A percentile compares a stretch with the other conserved stretches of the same genome.
These are phyloP conservation scores for Sebastes dallii DNA, from an alignment of 2,797 vertebrate species.

Conservation along the genomic window DNA sequence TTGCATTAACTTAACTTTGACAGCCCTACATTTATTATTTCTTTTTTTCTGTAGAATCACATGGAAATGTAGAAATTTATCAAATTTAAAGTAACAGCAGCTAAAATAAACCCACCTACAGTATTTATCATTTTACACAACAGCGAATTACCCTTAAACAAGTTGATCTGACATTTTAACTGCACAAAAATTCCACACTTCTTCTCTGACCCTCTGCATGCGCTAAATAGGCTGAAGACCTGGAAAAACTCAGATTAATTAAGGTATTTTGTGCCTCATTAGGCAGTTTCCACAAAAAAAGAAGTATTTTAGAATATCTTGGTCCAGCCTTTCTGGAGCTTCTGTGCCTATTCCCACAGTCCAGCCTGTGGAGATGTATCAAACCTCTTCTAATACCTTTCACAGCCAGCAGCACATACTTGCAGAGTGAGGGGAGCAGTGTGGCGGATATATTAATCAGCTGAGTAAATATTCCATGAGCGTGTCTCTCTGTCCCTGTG, in stretches of 20 bases:
- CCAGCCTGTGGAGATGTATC: conserved; percentile 74
- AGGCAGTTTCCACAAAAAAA: conserved; percentile 33
- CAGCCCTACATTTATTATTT: not conserved
- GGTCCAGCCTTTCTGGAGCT: conserved; percentile 42
- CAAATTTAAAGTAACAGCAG: not conserved
- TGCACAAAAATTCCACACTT: not conserved
- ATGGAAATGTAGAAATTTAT: not conserved
- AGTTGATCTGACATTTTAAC: not conserved
- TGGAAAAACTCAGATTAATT: conserved; percentile 37
- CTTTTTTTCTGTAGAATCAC: not conserved
- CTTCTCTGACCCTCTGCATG: not conserved
- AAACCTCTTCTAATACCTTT: conserved; percentile 80
- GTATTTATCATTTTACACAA: not conserved
- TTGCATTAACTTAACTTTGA: no score
- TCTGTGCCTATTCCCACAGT: conserved; percentile 72
- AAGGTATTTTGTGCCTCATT: conserved; percentile 38
- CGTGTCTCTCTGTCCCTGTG: conserved; percentile 43
- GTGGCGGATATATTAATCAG: conserved; percentile 84
- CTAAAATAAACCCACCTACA: not conserved
- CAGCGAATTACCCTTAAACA: not conserved
- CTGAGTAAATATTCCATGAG: conserved; percentile 83
- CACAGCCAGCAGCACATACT: conserved; percentile 83
- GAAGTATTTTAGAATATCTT: conserved; percentile 26
- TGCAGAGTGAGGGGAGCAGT: conserved; percentile 79
- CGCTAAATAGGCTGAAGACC: conserved; percentile 3